phyloP scores from a whole-genome alignment of 2,797 vertebrate genomes.

The Brachyalestes nurse region DNA sequence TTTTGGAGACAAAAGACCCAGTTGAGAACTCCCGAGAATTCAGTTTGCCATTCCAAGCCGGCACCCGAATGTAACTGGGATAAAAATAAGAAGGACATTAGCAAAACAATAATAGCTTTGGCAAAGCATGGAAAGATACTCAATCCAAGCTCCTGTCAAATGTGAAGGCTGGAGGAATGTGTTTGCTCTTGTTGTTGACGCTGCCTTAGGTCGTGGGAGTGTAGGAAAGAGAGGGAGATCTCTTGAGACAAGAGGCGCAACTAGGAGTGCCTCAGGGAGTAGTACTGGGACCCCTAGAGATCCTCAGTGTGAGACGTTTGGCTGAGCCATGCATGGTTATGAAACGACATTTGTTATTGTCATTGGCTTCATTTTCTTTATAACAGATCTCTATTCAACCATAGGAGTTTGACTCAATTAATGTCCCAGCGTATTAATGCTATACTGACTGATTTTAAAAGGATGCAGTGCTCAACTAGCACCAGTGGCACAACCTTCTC shows the following conservation, averaged over 20 bases:
- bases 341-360: background rate
- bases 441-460: background rate
- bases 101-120: conserved; percentile 44
- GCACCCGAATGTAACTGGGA: conserved; percentile 18
- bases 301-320: background rate
- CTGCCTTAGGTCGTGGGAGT: conserved; percentile 55
- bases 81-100: conserved; percentile 60
- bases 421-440: background rate
- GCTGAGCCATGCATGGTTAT: background rate
- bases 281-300: conserved; percentile 12
- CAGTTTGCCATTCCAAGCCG: conserved; percentile 49
- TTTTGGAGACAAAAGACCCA: conserved; percentile 44
- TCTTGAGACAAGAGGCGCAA: conserved; percentile 23
- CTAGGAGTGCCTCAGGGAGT: conserved; percentile 30
- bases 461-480: background rate
- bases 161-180: conserved; percentile 60
- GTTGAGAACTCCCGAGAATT: conserved; percentile 19
- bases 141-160: conserved; percentile 61
- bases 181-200: conserved; percentile 59
- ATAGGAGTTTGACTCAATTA: background rate
- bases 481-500: background rate
- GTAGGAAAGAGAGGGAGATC: conserved; percentile 19
- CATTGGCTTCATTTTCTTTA: background rate
- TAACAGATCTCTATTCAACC: background rate
- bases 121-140: conserved; percentile 10